A percentile compares a stretch with the other conserved stretches of the same genome.
Evolutionary conservation across 2,888 invertebrate genomes (phyloP).

Genomic region (Aspidiotus destructor): DNA sequence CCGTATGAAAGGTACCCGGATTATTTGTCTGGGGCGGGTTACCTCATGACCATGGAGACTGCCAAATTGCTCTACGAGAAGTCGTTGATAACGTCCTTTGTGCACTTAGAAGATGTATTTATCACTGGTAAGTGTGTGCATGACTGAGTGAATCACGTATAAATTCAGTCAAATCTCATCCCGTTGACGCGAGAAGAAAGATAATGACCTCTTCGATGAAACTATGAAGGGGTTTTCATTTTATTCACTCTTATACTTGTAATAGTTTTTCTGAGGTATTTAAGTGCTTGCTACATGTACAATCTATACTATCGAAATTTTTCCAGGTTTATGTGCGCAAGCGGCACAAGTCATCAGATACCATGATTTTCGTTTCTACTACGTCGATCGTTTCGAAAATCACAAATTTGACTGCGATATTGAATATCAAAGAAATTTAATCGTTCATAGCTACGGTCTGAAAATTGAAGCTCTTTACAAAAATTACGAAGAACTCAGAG

Average conservation of each 20-base stretch:
- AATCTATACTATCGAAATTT: neutral
- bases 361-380: constrained; percentile 24
- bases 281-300: neutral
- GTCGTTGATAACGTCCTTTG: constrained; percentile 55
- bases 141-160: too few species aligned
- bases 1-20: constrained; percentile 60
- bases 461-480: neutral
- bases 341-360: constrained; percentile 13
- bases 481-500: constrained; percentile 8
- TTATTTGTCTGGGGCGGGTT: constrained; percentile 71
- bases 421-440: constrained; percentile 18
- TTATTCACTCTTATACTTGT: neutral
- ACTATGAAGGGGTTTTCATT: too few species aligned
- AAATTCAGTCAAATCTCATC: too few species aligned
- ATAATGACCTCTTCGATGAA: too few species aligned
- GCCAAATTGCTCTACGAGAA: constrained; percentile 55
- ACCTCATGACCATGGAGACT: constrained; percentile 59
- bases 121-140: constrained; percentile 53
- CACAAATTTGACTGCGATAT: constrained; percentile 12
- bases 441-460: constrained; percentile 12
- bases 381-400: neutral
- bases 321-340: constrained; percentile 22
- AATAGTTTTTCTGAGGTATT: neutral
- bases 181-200: too few species aligned
- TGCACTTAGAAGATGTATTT: constrained; percentile 68